These are phyloP conservation scores for Portunus trituberculatus DNA, from an alignment of 1,140 invertebrate species.

Conservation along the genomic window DNA sequence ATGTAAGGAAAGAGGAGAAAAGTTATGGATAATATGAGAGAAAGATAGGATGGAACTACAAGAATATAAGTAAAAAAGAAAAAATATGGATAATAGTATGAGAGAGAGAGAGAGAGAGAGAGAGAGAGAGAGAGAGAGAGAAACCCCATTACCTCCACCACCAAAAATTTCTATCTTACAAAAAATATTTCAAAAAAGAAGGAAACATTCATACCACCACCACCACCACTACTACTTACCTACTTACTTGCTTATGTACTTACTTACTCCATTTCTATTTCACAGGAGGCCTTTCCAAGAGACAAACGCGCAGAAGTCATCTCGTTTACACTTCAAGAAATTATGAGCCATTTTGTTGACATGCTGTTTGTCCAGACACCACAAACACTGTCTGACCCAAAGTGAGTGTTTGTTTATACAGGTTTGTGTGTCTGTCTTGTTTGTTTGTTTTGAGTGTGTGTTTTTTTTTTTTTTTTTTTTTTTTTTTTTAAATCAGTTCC, in stretches of 20 bases:
- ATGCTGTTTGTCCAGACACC: slow-evolving; percentile 87
- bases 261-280: no score
- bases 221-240: no score
- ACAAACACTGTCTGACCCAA: slow-evolving; percentile 84
- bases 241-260: no score
- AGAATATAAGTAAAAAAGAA: not conserved
- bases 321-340: slow-evolving; percentile 88
- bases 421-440: not conserved
- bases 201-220: no score
- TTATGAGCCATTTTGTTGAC: slow-evolving; percentile 86
- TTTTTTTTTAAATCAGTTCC: no score
- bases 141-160: not conserved
- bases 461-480: not conserved
- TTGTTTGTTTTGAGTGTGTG: not conserved
- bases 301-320: slow-evolving; percentile 87
- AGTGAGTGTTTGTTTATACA: slow-evolving; percentile 82
- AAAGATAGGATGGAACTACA: not conserved
- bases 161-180: no score
- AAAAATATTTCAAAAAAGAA: no score
- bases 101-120: not conserved
- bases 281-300: slow-evolving; percentile 85
- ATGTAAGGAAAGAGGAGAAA: not conserved
- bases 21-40: no score
- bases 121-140: not conserved
- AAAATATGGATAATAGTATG: no score